phyloP scores from a whole-genome alignment of 2,113 vertebrate species.

The Macroglossus sobrinus region DNA sequence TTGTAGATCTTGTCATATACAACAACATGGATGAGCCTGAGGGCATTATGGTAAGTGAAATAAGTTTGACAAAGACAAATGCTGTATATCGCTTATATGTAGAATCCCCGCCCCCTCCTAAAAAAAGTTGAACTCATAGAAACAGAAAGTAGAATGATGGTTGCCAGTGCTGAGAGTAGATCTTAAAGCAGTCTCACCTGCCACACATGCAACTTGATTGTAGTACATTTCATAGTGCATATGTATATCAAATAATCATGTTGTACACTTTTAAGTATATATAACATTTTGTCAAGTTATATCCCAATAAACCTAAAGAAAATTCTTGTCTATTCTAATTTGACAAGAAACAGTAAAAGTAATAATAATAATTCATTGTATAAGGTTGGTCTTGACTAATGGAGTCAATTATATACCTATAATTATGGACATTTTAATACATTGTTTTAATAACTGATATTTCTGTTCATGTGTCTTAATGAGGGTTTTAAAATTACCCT shows the following conservation, averaged over 20 bases:
- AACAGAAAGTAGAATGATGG: not conserved
- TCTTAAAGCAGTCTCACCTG: not conserved
- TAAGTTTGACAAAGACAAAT: not conserved
- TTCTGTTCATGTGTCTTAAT: not conserved
- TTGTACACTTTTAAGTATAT: not conserved
- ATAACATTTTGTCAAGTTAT: not conserved
- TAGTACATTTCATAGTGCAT: not conserved
- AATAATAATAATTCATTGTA: not conserved
- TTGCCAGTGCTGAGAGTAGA: not conserved
- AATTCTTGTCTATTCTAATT: not conserved
- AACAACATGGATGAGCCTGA: not conserved
- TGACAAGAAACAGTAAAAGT: slow-evolving; percentile 1
- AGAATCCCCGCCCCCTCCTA: not conserved
- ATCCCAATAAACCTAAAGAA: not conserved
- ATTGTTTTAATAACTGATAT: not conserved
- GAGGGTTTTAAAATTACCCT: not conserved
- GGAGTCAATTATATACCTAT: not conserved
- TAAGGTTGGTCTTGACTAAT: not conserved
- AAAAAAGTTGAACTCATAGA: not conserved
- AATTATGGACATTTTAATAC: slow-evolving; percentile 8
- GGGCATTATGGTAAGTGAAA: not conserved
- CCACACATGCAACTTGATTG: not conserved
- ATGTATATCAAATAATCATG: not conserved
- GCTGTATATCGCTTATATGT: not conserved
- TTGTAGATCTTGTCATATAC: not conserved